phyloP scores from a whole-genome alignment of 2,888 invertebrate species.

The Drosophila yooni region DNA sequence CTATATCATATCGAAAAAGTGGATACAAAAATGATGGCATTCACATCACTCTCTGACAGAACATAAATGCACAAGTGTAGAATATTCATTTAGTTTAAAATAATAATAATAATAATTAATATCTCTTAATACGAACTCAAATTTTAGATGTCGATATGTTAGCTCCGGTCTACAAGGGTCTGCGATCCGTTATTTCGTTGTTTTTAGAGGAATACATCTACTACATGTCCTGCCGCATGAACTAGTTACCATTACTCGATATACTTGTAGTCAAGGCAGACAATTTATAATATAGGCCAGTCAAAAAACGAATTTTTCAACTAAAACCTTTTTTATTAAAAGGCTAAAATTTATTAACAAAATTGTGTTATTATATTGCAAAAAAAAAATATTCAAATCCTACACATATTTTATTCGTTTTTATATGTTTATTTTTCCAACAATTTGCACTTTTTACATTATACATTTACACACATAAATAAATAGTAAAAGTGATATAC shows the following conservation, averaged over 20 bases:
- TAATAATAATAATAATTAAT: neutral
- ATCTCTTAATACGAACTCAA: neutral
- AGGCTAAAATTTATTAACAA: too few species aligned
- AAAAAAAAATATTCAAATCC: too few species aligned
- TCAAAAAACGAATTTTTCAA: neutral
- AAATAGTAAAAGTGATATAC: rapidly evolving
- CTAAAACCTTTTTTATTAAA: too few species aligned
- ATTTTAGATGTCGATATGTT: neutral
- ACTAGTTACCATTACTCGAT: neutral
- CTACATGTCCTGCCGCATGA: rapidly evolving
- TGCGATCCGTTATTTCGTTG: neutral
- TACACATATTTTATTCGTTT: rapidly evolving
- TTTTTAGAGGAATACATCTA: neutral
- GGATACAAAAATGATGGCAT: rapidly evolving
- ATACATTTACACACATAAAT: too few species aligned
- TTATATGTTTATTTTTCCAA: rapidly evolving
- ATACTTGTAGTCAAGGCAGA: neutral
- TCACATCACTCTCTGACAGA: neutral
- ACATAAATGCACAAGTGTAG: neutral
- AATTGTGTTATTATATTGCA: too few species aligned
- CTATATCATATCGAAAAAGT: neutral
- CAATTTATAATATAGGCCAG: neutral
- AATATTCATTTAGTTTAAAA: rapidly evolving
- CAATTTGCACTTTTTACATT: too few species aligned
- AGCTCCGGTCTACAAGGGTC: rapidly evolving